A percentile compares a stretch with the other conserved stretches of the same genome.
Evolutionary conservation across 2,113 vertebrate species (phyloP).

Genomic region (Amblyornis subalaris): DNA sequence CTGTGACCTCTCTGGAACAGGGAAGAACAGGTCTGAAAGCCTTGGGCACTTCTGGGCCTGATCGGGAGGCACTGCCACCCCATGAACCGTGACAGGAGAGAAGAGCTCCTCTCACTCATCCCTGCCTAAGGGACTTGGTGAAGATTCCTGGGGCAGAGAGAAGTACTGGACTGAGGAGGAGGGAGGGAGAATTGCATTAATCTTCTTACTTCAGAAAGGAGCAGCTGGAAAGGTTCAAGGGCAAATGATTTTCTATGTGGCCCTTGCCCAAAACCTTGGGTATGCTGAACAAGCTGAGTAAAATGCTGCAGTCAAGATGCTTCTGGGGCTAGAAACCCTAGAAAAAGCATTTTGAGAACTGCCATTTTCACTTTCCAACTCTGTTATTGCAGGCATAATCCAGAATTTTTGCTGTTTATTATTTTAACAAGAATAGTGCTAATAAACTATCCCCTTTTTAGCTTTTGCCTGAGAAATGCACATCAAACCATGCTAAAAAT

Average conservation of each 20-base stretch:
- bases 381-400: background rate
- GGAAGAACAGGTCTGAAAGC: background rate
- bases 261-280: background rate
- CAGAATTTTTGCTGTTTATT: background rate
- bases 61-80: background rate
- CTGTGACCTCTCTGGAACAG: background rate
- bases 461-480: conserved; percentile 4
- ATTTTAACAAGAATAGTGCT: background rate
- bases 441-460: background rate
- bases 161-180: background rate
- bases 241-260: background rate
- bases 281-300: background rate
- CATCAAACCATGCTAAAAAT: background rate
- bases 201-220: background rate
- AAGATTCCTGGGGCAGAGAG: background rate
- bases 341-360: background rate
- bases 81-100: fast-evolving
- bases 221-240: background rate
- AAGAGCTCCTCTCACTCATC: background rate
- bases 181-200: background rate
- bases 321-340: background rate
- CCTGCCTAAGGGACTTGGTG: background rate
- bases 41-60: background rate
- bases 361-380: background rate
- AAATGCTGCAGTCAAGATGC: background rate